These are phyloP conservation scores for Drosophila saltans DNA, from an alignment of 1,140 invertebrate genomes.

Conservation along the genomic window DNA sequence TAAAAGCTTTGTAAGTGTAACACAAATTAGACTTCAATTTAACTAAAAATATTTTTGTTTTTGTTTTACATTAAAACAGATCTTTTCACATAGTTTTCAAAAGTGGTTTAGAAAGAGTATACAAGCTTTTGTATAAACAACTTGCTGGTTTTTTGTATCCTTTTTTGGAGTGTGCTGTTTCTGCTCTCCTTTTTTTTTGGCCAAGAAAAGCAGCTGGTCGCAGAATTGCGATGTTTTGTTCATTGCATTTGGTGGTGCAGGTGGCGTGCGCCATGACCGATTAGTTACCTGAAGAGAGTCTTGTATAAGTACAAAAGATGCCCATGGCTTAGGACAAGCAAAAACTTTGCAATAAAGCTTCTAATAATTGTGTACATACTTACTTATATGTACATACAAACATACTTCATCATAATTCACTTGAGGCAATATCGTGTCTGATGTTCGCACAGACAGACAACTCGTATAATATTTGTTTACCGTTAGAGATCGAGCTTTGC, in stretches of 20 bases:
- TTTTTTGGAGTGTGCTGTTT: slow-evolving; percentile 2
- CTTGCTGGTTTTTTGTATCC: background rate
- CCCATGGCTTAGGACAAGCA: slow-evolving; percentile 1
- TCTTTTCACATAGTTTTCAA: no score
- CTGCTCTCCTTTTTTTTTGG: background rate
- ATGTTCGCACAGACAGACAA: background rate
- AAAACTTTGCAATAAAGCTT: background rate
- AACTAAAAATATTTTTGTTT: no score
- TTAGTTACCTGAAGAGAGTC: slow-evolving; percentile 10
- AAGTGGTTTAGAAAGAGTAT: background rate
- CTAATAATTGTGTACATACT: background rate
- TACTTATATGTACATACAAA: background rate
- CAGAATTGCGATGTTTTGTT: slow-evolving; percentile 3
- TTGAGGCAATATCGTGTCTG: slow-evolving; percentile 46
- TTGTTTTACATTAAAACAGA: no score
- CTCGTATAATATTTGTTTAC: slow-evolving; percentile 53
- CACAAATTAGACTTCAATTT: no score
- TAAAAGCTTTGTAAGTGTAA: no score
- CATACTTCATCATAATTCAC: slow-evolving; percentile 34
- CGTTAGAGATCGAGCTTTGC: slow-evolving; percentile 57
- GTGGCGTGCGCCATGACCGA: slow-evolving; percentile 3
- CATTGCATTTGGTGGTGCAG: slow-evolving; percentile 10
- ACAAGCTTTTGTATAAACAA: background rate
- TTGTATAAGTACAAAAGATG: background rate
- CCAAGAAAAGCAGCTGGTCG: slow-evolving; percentile 18